Evolutionary conservation across 2,888 invertebrate genomes (phyloP).

Genomic region (Cephonodes hylas): DNA sequence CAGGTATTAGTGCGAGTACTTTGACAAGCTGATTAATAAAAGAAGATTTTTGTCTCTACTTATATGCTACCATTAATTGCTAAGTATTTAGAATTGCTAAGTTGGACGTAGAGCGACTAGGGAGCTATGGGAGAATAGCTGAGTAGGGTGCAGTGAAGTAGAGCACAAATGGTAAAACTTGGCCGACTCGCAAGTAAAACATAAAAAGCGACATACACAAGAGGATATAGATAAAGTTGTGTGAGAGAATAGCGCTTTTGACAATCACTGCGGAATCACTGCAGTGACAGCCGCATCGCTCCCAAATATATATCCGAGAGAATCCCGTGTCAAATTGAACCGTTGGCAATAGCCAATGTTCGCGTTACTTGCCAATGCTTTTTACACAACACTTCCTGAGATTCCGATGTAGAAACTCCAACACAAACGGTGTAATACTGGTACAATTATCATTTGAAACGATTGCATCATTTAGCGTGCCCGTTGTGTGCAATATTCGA

Average conservation of each 20-base stretch:
- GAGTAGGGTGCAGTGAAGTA: too few relatives aligned
- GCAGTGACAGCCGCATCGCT: background rate
- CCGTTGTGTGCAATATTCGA: background rate
- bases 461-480: background rate
- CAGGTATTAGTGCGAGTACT: too few relatives aligned
- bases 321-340: background rate
- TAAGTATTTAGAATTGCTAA: too few relatives aligned
- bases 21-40: too few relatives aligned
- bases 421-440: background rate
- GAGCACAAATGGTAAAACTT: too few relatives aligned
- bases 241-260: background rate
- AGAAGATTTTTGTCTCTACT: too few relatives aligned
- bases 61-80: too few relatives aligned
- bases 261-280: background rate
- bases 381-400: background rate
- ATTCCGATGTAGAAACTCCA: constrained; percentile 6
- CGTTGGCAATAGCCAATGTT: background rate
- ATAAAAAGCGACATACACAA: too few relatives aligned
- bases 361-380: background rate
- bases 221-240: too few relatives aligned
- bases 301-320: background rate
- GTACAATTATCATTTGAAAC: background rate
- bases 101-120: too few relatives aligned
- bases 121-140: too few relatives aligned
- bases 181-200: too few relatives aligned